Percentiles rank a stretch among this genome's conserved stretches.
Conservation (phyloP, 2,797 vertebrate genomes). For the Anguilla marmorata region DNA sequence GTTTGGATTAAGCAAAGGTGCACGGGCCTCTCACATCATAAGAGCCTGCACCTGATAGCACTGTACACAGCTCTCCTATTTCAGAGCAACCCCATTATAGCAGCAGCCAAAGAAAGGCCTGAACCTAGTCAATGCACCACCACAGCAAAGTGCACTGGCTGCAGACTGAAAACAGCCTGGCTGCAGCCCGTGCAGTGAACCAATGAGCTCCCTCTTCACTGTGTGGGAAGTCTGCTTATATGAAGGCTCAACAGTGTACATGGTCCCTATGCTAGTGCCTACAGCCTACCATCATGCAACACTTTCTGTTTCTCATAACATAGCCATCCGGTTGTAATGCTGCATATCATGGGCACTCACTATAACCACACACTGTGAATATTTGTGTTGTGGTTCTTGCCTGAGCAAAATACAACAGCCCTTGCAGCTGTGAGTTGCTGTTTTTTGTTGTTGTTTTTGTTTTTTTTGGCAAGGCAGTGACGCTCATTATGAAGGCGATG, state of each 20-base stretch:
- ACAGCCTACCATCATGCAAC: neutral
- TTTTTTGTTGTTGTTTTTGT: neutral
- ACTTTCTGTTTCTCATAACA: neutral
- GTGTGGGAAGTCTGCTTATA: too few relatives aligned
- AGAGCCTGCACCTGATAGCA: too few relatives aligned
- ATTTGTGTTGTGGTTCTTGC: neutral
- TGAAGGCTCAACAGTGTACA: neutral
- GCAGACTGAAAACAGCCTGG: too few relatives aligned
- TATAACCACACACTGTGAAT: neutral
- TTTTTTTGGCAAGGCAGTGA: neutral
- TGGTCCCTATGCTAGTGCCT: neutral
- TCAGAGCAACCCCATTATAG: too few relatives aligned
- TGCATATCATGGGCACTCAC: neutral
- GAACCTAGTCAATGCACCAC: too few relatives aligned
- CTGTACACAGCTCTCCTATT: too few relatives aligned
- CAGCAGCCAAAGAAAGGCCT: too few relatives aligned
- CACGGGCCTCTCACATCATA: too few relatives aligned
- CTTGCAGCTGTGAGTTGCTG: neutral
- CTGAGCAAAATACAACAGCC: neutral
- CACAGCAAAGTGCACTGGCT: too few relatives aligned
- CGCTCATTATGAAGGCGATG: neutral
- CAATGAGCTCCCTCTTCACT: too few relatives aligned
- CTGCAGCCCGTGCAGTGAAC: too few relatives aligned
- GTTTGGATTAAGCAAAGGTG: too few relatives aligned
- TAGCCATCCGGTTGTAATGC: neutral